Conservation (phyloP, 2,888 invertebrate genomes). For the Leptogaster cylindrica region DNA sequence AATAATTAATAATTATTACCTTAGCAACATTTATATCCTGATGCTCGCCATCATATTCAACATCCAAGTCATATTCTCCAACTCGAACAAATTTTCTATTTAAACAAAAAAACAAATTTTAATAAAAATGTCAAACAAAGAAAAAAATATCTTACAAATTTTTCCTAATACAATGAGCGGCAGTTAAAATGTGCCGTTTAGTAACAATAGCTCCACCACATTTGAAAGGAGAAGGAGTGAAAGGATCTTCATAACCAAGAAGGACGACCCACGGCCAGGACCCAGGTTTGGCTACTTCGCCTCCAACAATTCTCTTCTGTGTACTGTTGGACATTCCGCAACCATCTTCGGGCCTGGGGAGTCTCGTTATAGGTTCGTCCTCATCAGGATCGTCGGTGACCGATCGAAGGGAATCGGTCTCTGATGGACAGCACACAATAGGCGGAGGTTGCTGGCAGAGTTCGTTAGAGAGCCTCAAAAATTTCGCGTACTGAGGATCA, state of each 20-base stretch:
- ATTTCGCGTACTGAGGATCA: slow-evolving; percentile 52
- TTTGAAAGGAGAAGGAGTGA: slow-evolving; percentile 57
- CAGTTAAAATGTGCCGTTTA: slow-evolving; percentile 74
- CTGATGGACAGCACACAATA: slow-evolving; percentile 56
- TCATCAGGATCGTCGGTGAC: background rate
- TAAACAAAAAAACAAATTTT: background rate
- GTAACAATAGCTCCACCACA: slow-evolving; percentile 65
- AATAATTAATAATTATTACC: background rate
- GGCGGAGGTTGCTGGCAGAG: slow-evolving; percentile 52
- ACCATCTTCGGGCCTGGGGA: slow-evolving; percentile 60
- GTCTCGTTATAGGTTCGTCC: slow-evolving; percentile 49
- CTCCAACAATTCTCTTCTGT: slow-evolving; percentile 74
- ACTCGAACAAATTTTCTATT: slow-evolving; percentile 70
- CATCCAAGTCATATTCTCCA: slow-evolving; percentile 73
- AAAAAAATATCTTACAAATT: slow-evolving; percentile 55
- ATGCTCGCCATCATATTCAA: slow-evolving; percentile 65
- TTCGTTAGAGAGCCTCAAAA: slow-evolving; percentile 54
- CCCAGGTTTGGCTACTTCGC: slow-evolving; percentile 70
- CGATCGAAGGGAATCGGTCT: background rate
- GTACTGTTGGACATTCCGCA: slow-evolving; percentile 70
- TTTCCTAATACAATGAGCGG: slow-evolving; percentile 57
- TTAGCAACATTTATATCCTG: slow-evolving; percentile 58
- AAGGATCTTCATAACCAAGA: slow-evolving; percentile 70
- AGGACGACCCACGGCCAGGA: slow-evolving; percentile 83
- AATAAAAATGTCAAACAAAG: background rate